Evolutionary conservation across 2,888 invertebrate species (phyloP), one percentile per base, ranked within the genome.

Genomic region (Neoscelio sp.): DNA sequence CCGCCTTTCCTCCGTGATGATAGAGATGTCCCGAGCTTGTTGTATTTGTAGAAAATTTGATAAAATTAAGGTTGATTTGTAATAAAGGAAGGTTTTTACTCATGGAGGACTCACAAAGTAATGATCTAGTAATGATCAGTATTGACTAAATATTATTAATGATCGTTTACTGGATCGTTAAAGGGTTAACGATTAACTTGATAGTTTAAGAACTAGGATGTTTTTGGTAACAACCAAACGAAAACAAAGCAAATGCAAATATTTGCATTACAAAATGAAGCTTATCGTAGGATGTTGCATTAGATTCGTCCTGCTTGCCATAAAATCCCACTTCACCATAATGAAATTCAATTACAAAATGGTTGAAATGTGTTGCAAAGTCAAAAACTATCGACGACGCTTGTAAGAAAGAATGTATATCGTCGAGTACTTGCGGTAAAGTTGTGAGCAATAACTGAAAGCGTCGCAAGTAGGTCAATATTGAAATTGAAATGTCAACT

Each of bases 401-500:
- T 62, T 46, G 35, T 62, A 54, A 73, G 30, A 30, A 48, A 38
- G 13, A n/a, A 7, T 48, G 56, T 52, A 67, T 62, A 67, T 52
- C 44, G 35, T 58, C 50, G 44, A 62, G 33, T 35, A 64, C 35
- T 73, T 64, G 60, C 40, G 40, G 33, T 23, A n/a, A 46, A 62
- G 30, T 67, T 62, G 62, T 50, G 52, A 62, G 62, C 71, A 52
- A 60, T 77, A 65, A 58, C 70, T 60, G 70, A 64, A 46, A 48
- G 13, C 40, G 26, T 26, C 28, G 48, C 48, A 64, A 74, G 65
- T 74, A 30, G 71, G 65, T 76, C 80, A 67, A 80, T 76, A 76
- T 76, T 71, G 65, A 79, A 79, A 75, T 70, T 64, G 64, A 62
- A 60, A 44, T 52, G 80, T 68, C 68, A 71, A 79, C 67, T 70